Conservation (phyloP, 53 echinoderm and acorn worm genomes). For the Holothuria leucospilota region DNA sequence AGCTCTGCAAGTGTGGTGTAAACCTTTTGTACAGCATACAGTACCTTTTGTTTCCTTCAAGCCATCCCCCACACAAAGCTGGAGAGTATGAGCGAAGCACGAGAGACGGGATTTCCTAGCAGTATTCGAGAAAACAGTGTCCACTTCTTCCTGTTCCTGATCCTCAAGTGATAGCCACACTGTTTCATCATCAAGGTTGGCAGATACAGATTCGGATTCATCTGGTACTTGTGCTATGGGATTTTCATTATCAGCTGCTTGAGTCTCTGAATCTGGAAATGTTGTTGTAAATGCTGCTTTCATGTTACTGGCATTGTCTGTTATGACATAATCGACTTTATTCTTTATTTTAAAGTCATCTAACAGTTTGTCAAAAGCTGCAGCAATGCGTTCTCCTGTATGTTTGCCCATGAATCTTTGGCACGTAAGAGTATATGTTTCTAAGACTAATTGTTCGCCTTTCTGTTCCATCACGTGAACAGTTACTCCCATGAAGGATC, state of each 20-base stretch:
- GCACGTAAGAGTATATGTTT: conserved; percentile 22
- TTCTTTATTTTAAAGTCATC: conserved; percentile 29
- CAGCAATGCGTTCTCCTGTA: conserved; percentile 26
- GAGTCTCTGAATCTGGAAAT: background rate
- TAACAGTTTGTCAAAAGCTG: conserved; percentile 43
- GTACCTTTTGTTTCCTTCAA: conserved; percentile 44
- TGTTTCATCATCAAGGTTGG: conserved; percentile 1
- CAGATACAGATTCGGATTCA: too few species aligned
- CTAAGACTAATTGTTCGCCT: background rate
- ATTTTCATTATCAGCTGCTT: background rate
- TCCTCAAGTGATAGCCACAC: background rate
- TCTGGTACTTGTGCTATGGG: too few species aligned
- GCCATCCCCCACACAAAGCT: conserved; percentile 55
- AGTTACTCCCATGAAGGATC: conserved; percentile 60
- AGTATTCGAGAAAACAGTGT: background rate
- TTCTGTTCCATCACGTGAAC: conserved; percentile 19
- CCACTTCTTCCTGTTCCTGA: background rate
- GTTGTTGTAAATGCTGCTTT: background rate
- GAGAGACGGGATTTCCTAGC: conserved; percentile 27
- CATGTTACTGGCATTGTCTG: conserved; percentile 33
- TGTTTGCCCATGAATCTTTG: conserved; percentile 32
- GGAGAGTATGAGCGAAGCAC: conserved; percentile 54
- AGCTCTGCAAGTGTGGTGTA: too few species aligned
- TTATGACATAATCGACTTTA: background rate
- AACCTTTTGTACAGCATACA: too few species aligned